Evolutionary conservation across 2,113 vertebrate species (phyloP).

Genomic region (Pterophyllum scalare): DNA sequence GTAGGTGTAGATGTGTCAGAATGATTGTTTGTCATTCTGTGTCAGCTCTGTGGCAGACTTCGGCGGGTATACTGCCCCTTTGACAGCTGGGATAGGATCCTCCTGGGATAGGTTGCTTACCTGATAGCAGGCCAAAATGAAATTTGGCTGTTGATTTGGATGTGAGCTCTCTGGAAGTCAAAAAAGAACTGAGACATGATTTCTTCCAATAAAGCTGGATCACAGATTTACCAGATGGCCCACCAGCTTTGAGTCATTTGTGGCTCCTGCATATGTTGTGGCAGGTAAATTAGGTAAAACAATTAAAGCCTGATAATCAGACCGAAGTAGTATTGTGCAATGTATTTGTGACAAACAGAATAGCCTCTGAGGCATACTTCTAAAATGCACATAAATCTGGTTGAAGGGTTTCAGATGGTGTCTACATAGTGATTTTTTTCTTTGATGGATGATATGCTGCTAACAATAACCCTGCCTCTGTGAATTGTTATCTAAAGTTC

Average conservation of each 20-base stretch:
- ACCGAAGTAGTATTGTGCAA: neutral
- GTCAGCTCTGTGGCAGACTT: neutral
- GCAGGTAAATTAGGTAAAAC: neutral
- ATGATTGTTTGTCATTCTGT: neutral
- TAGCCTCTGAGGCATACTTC: conserved; percentile 2
- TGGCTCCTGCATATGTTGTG: neutral
- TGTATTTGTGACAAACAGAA: neutral
- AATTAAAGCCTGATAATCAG: neutral
- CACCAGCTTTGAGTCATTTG: neutral
- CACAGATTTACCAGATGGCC: neutral
- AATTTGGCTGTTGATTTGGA: neutral
- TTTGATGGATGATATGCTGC: conserved; percentile 44
- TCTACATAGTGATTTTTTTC: conserved; percentile 22
- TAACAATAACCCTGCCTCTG: conserved; percentile 40
- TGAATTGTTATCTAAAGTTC: conserved; percentile 5
- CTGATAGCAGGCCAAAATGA: neutral
- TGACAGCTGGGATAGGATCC: neutral
- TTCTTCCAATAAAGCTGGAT: neutral
- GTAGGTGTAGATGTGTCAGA: neutral
- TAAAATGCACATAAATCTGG: conserved; percentile 29
- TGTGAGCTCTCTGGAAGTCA: neutral
- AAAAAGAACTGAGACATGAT: neutral
- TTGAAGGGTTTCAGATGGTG: neutral
- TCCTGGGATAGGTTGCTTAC: neutral
- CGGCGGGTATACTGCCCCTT: neutral